phyloP scores from a whole-genome alignment of 2,797 vertebrate genomes.

The Helostoma temminkii region DNA sequence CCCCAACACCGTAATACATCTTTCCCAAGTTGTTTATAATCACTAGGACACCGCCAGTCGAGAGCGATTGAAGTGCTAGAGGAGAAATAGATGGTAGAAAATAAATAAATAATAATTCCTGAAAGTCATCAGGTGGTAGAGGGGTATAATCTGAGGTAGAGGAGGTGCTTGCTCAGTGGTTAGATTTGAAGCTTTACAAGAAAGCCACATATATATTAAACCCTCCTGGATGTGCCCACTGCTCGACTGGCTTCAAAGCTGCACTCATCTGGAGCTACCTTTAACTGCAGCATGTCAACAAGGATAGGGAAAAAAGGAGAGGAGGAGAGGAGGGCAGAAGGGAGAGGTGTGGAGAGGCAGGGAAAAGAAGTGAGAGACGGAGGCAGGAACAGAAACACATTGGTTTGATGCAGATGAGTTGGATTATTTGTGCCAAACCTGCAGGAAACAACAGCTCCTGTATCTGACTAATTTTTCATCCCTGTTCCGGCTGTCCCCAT shows the following conservation, averaged over 20 bases:
- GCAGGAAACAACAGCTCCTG: slow-evolving; percentile 47
- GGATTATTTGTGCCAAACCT: slow-evolving; percentile 45
- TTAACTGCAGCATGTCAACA: slow-evolving; percentile 74
- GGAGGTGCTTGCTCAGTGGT: slow-evolving; percentile 58
- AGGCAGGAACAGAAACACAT: slow-evolving; percentile 23
- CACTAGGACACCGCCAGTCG: slow-evolving; percentile 50
- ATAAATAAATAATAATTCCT: slow-evolving; percentile 67
- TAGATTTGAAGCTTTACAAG: slow-evolving; percentile 74
- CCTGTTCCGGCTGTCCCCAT: slow-evolving; percentile 21
- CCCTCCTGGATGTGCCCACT: slow-evolving; percentile 65
- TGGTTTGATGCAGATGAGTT: slow-evolving; percentile 61
- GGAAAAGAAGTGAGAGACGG: slow-evolving; percentile 18
- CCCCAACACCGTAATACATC: slow-evolving; percentile 50
- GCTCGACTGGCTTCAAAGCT: slow-evolving; percentile 71
- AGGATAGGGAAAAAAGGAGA: slow-evolving; percentile 24
- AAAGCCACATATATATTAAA: slow-evolving; percentile 67
- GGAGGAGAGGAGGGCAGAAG: neutral
- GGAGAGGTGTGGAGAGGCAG: slow-evolving; percentile 16
- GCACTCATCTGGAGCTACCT: slow-evolving; percentile 77
- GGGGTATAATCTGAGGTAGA: slow-evolving; percentile 58
- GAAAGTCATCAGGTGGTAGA: slow-evolving; percentile 64
- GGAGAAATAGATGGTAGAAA: slow-evolving; percentile 55
- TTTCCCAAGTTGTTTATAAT: slow-evolving; percentile 74
- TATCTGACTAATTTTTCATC: slow-evolving; percentile 38
- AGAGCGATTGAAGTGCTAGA: slow-evolving; percentile 46